Percentiles rank a stretch among this genome's conserved stretches.
Conservation (phyloP, 2,797 vertebrate species). For the Pseudochaenichthys georgianus region DNA sequence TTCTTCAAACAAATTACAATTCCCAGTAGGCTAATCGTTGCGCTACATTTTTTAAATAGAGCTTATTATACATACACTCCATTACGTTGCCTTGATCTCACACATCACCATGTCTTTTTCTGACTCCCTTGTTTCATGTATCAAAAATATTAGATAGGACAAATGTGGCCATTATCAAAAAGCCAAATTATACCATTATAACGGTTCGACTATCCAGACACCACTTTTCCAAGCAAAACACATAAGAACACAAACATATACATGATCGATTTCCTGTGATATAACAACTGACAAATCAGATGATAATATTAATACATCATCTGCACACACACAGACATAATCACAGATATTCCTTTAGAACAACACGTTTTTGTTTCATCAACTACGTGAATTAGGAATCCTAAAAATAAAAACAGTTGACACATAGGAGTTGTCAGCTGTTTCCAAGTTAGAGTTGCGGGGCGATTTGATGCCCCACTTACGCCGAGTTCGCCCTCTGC, state of each 20-base stretch:
- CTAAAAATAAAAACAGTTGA: slow-evolving; percentile 1
- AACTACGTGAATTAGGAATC: not conserved
- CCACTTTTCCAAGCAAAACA: not conserved
- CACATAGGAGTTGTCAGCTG: not conserved
- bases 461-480: slow-evolving; percentile 75
- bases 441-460: slow-evolving; percentile 22
- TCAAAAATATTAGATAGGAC: slow-evolving; percentile 1
- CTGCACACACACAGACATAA: not conserved
- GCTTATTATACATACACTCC: not conserved
- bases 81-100: slow-evolving; percentile 2
- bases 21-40: not conserved
- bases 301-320: not conserved
- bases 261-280: not conserved
- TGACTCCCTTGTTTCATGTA: slow-evolving; percentile 1
- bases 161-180: not conserved
- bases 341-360: not conserved
- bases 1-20: slow-evolving; percentile 7
- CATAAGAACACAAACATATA: not conserved
- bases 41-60: not conserved
- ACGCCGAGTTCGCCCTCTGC: slow-evolving; percentile 84
- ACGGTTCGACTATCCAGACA: not conserved
- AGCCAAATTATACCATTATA: not conserved
- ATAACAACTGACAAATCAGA: slow-evolving; percentile 1
- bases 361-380: not conserved
- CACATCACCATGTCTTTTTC: not conserved